Conservation (phyloP, 2,113 vertebrate species). For the Ptilorrhoa leucosticta region DNA sequence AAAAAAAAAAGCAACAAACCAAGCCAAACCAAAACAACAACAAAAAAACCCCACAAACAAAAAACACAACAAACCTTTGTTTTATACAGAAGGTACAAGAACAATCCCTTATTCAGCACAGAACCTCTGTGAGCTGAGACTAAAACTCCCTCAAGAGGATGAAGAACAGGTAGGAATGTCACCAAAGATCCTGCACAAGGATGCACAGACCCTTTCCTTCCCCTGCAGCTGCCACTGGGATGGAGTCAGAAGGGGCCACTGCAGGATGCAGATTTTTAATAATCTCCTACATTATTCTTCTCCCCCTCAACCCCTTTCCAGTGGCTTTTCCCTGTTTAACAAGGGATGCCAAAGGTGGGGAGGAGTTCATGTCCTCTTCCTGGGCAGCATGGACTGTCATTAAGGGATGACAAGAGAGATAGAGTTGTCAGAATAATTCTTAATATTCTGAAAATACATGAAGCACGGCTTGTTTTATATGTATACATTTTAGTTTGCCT, state of each 20-base stretch:
- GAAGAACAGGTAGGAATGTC: background rate
- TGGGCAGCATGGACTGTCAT: background rate
- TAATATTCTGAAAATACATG: background rate
- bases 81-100: background rate
- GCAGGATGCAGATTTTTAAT: background rate
- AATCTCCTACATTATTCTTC: accelerated
- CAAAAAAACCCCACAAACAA: background rate
- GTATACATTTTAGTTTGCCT: background rate
- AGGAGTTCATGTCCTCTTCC: background rate
- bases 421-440: background rate
- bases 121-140: background rate
- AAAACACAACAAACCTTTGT: background rate
- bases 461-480: background rate
- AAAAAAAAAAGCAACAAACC: no score
- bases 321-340: background rate
- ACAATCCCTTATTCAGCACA: background rate
- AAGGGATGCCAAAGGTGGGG: background rate
- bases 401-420: background rate
- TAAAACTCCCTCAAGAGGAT: background rate
- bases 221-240: background rate
- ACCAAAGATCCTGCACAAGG: accelerated
- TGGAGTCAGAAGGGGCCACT: background rate
- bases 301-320: background rate
- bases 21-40: background rate
- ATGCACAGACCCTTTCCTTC: background rate